Conservation (phyloP, 1,140 invertebrate genomes). For the Nylanderia fulva region DNA sequence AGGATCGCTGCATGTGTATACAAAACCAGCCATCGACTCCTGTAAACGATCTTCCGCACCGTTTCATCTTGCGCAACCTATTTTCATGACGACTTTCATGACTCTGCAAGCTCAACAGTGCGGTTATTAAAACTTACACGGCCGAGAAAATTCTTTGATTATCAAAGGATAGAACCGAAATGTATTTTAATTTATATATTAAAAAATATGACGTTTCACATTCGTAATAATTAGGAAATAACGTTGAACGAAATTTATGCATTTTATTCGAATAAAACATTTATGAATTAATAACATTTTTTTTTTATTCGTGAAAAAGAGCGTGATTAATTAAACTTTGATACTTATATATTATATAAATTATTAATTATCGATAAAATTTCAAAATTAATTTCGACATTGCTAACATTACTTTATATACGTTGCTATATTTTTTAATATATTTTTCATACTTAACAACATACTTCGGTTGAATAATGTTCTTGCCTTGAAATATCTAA, state of each 20-base stretch:
- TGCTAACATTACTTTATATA: neutral
- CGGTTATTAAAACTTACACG: slow-evolving; percentile 16
- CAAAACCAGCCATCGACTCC: neutral
- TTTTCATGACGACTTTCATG: neutral
- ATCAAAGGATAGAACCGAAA: neutral
- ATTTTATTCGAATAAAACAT: slow-evolving; percentile 11
- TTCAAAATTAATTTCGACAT: neutral
- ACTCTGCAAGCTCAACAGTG: no score
- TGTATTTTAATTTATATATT: neutral
- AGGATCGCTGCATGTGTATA: slow-evolving; percentile 24
- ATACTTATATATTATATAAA: no score
- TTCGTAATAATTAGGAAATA: neutral
- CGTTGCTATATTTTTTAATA: neutral
- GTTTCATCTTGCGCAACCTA: slow-evolving; percentile 15
- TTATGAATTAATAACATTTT: neutral
- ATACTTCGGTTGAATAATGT: neutral
- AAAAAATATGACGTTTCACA: neutral
- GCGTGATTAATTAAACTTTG: neutral
- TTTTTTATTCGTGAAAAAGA: neutral
- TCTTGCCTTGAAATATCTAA: neutral
- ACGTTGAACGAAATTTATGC: neutral
- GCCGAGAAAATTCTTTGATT: slow-evolving; percentile 15
- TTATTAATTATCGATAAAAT: neutral
- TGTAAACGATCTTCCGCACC: slow-evolving; percentile 32
- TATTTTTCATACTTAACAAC: neutral